A percentile compares a stretch with the other conserved stretches of the same genome.
Conservation (phyloP, 2,888 invertebrate species). For the Lepidochitona cinerea region DNA sequence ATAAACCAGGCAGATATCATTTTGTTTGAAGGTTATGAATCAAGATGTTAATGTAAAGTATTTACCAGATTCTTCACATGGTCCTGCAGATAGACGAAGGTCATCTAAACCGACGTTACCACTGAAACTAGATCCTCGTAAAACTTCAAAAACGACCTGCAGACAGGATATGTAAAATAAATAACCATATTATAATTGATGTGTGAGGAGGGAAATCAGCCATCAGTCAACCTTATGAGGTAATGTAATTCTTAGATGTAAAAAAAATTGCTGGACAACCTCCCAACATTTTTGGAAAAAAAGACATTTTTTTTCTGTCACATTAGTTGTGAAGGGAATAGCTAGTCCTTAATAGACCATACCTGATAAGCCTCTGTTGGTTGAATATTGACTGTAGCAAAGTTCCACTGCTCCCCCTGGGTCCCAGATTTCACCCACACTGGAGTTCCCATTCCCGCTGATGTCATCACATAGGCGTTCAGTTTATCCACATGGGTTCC, state of each 20-base stretch:
- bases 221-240: no score
- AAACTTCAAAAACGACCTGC: slow-evolving; percentile 32
- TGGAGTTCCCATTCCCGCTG: slow-evolving; percentile 14
- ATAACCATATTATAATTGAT: no score
- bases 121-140: slow-evolving; percentile 17
- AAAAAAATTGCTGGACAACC: no score
- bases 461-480: slow-evolving; percentile 24
- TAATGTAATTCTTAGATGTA: no score
- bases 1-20: no score
- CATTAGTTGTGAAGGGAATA: no score
- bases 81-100: slow-evolving; percentile 18
- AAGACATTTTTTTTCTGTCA: no score
- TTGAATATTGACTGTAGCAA: slow-evolving; percentile 25
- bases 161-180: background rate
- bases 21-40: no score
- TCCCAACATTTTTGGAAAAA: no score
- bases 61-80: slow-evolving; percentile 15
- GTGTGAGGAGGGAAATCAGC: no score
- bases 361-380: slow-evolving; percentile 17
- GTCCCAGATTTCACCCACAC: slow-evolving; percentile 28
- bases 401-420: slow-evolving; percentile 42
- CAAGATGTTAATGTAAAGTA: no score
- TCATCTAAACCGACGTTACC: slow-evolving; percentile 40
- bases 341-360: no score
- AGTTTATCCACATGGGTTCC: slow-evolving; percentile 49